These are phyloP conservation scores for Neopelma chrysocephalum DNA, from an alignment of 2,797 vertebrate species.

Conservation along the genomic window DNA sequence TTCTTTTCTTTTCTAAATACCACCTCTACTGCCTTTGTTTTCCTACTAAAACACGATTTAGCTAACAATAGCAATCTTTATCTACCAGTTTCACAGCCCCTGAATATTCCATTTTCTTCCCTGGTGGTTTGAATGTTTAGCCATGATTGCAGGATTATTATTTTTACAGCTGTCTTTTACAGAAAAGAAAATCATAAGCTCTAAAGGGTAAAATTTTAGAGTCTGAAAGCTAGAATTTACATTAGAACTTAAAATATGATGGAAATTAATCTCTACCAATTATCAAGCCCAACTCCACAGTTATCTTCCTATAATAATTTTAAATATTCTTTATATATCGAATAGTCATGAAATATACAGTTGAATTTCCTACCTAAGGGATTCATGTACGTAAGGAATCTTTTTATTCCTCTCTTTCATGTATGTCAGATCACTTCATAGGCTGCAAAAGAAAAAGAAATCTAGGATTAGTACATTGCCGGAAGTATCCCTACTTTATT, in stretches of 20 bases:
- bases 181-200: neutral
- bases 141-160: neutral
- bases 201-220: neutral
- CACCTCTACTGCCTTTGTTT: neutral
- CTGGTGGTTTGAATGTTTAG: neutral
- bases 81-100: neutral
- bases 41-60: neutral
- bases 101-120: neutral
- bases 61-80: neutral
- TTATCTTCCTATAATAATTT: neutral
- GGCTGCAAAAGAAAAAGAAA: slow-evolving; percentile 27
- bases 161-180: neutral
- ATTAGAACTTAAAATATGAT: neutral
- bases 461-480: neutral
- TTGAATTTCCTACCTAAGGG: neutral
- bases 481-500: neutral
- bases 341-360: neutral
- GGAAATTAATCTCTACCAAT: neutral
- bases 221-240: neutral
- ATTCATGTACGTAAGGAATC: neutral
- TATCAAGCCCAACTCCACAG: neutral
- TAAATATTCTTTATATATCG: neutral
- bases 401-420: slow-evolving; percentile 23
- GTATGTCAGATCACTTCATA: neutral
- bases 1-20: neutral